Evolutionary conservation across 2,888 invertebrate genomes (phyloP), one percentile per base, ranked within the genome.

Genomic region (Drosophila parthenogenetica): DNA sequence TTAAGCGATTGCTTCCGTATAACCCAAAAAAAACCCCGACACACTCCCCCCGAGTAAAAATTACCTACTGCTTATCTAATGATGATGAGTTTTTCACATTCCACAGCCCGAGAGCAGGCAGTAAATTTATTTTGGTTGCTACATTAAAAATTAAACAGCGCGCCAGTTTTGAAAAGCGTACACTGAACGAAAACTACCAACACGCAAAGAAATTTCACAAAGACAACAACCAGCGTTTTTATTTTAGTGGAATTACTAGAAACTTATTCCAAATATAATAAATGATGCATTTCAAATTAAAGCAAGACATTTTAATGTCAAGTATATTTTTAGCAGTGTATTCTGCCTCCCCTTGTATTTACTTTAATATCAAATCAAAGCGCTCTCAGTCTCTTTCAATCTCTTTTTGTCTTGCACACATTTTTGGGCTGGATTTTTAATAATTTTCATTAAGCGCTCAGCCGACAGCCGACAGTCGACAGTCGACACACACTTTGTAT

Each of bases 331-430:
- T 2, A 4, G 1, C 35, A 35, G 32, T 25, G 32, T 49, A 55
- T 37, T 1, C 10, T 35, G 25, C n/a, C 39, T 13, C 1, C 8
- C 11, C 48, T 29, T n/a, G 59, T 69, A 75, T 82, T 88, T 82
- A 71, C 83, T 79, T 81, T 79, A 88, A 82, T 82, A 83, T 76
- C 64, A 88, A 81, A 88, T 81, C 89, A 86, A 88, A 81, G 81
- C 39, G 37, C 17, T 32, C 49, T 35, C 43, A 22, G 54, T 39
- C 22, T 8, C 37, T 16, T 13, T 37, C 5, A 14, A 1, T 22
- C 19, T 43, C 43, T 19, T 5, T 14, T 11, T n/a, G 14, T 16
- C n/a, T 16, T 3, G 17, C 53, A 29, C 16, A 50, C 14, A 43
- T 14, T 49, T 55, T 59, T 49, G 8, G 25, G 39, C 35, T 29